Evolutionary conservation across 1,140 invertebrate species (phyloP), one percentile per base, ranked within the genome.

Genomic region (Carposina sasakii): DNA sequence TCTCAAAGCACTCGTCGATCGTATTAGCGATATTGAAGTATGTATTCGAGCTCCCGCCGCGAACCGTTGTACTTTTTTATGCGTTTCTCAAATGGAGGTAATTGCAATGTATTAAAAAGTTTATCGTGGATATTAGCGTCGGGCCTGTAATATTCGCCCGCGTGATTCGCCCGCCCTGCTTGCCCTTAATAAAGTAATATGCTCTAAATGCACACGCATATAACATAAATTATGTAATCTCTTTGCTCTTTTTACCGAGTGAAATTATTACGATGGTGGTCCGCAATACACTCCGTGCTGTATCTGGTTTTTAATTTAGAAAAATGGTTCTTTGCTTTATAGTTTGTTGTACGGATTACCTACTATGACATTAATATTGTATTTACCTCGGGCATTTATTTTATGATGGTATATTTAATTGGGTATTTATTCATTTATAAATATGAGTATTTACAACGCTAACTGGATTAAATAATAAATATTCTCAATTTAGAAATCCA

Each of bases 131-230:
- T 70, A 72, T 72, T 68, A 63, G 63, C 63, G 55, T 52, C 54
- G 44, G 60, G 52, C 46, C 60, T 63, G 63, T 68, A 57, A 62
- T 70, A 67, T 26, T 54, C 40, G 33, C 28, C 58, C 56, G 70
- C 63, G 60, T 58, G 70, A 60, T 66, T 62, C 72, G 73, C 66
- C 75, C 75, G 71, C 69, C 65, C 63, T 59, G 72, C 58, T 57
- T 63, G 74, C 68, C 62, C 72, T 78, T 79, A 73, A 84, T 81
- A 84, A 84, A 84, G 76, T 76, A 77, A 79, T 84, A 81, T 72
- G 63, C 70, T 77, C 81, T 76, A 81, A 84, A 84, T 74, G 71
- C 62, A 69, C 73, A 73, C 73, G 75, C 73, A 72, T 76, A 78
- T 73, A 78, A 72, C 74, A 81, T 83, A 81, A 77, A 81, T 78